A percentile compares a stretch with the other conserved stretches of the same genome.
Evolutionary conservation across 2,113 vertebrate species (phyloP).

Genomic region (Choloepus hoffmanni): DNA sequence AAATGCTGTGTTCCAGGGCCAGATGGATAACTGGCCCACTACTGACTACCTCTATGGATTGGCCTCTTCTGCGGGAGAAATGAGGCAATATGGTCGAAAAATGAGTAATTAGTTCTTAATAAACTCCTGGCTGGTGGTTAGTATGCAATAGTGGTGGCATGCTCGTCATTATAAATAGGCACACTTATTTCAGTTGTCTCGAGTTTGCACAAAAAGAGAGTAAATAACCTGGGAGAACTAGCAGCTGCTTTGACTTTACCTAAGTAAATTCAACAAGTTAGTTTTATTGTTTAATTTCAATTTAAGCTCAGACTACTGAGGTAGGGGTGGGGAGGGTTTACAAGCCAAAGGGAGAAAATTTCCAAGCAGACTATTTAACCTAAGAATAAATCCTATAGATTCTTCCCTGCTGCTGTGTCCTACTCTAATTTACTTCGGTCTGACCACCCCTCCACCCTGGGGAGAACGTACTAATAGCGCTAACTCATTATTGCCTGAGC

Average conservation of each 20-base stretch:
- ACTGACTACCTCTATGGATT: background rate
- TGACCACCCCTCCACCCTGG: background rate
- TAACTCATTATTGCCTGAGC: background rate
- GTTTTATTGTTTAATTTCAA: slow-evolving; percentile 47
- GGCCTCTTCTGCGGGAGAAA: background rate
- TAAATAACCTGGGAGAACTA: background rate
- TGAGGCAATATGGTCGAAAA: slow-evolving; percentile 59
- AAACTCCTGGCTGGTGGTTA: slow-evolving; percentile 52
- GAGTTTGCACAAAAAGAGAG: background rate
- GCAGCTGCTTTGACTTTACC: slow-evolving; percentile 9
- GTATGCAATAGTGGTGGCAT: background rate
- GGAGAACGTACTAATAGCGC: background rate
- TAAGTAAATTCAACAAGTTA: background rate
- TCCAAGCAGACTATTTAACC: background rate
- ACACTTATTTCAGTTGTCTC: slow-evolving; percentile 10
- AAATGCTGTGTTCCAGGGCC: background rate
- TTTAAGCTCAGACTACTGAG: background rate
- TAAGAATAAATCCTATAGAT: background rate
- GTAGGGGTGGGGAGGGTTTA: background rate
- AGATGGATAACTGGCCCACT: background rate
- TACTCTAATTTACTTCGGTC: background rate
- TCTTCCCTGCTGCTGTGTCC: background rate
- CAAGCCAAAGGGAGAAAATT: background rate
- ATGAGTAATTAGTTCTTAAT: slow-evolving; percentile 58
- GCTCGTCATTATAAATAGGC: slow-evolving; percentile 40